Percentiles rank a stretch among this genome's conserved stretches.
These are phyloP conservation scores for Peromyscus californicus DNA, from an alignment of 2,113 vertebrate genomes.

Conservation along the genomic window DNA sequence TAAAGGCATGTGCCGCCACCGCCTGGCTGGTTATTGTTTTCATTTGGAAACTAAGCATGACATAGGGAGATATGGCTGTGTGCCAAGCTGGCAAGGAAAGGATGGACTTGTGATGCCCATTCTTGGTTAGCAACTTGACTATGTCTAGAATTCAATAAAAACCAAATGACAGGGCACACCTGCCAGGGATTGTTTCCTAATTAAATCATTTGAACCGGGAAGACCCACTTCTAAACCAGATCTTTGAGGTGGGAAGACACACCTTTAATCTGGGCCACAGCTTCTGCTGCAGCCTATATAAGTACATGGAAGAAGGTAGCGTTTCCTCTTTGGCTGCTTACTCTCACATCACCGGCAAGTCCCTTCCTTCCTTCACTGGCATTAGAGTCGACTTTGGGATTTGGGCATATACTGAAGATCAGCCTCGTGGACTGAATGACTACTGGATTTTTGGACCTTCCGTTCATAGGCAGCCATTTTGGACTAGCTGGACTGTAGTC, in stretches of 20 bases:
- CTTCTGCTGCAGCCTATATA: background rate
- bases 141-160: background rate
- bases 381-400: too few relatives aligned
- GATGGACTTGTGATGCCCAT: background rate
- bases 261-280: background rate
- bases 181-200: background rate
- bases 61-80: background rate
- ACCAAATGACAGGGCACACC: background rate
- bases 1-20: too few relatives aligned
- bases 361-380: too few relatives aligned
- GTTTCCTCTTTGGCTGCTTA: too few relatives aligned
- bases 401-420: too few relatives aligned
- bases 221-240: background rate
- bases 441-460: too few relatives aligned
- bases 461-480: too few relatives aligned
- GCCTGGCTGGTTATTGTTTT: background rate
- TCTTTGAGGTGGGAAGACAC: background rate
- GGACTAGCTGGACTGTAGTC: background rate
- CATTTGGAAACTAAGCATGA: background rate
- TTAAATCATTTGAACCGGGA: background rate
- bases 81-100: background rate
- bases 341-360: too few relatives aligned
- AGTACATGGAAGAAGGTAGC: too few relatives aligned
- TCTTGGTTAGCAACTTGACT: background rate
- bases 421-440: too few relatives aligned